Evolutionary conservation across 2,113 vertebrate species (phyloP).

Genomic region (Laticauda laticaudata): DNA sequence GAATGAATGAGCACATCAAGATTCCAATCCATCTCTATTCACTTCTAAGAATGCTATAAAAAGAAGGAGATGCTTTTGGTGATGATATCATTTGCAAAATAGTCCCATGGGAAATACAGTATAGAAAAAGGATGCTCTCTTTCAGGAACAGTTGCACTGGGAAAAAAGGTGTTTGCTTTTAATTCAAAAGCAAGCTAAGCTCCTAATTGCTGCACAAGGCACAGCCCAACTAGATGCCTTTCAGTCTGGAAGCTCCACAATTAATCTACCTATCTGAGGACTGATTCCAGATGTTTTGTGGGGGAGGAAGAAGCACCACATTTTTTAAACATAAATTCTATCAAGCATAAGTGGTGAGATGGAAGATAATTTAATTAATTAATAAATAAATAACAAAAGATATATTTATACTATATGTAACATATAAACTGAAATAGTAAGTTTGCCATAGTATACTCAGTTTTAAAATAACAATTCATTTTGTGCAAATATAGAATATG

Average conservation of each 20-base stretch:
- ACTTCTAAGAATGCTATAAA: not conserved
- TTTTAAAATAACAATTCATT: not conserved
- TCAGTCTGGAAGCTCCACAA: not conserved
- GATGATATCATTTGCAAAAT: not conserved
- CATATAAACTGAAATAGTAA: not conserved
- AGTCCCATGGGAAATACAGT: not conserved
- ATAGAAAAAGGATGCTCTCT: not conserved
- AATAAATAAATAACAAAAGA: not conserved
- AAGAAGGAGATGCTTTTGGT: not conserved
- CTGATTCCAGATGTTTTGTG: not conserved
- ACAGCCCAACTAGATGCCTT: not conserved
- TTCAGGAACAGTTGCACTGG: not conserved
- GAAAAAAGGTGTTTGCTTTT: not conserved
- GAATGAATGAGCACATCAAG: not conserved
- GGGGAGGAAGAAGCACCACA: not conserved
- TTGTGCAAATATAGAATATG: not conserved
- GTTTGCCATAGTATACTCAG: not conserved
- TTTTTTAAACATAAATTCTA: not conserved
- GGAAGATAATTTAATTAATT: not conserved
- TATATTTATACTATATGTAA: not conserved
- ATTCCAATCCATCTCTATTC: not conserved
- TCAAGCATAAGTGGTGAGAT: not conserved
- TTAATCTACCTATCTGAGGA: not conserved
- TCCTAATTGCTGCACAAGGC: not conserved
- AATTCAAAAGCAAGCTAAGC: not conserved